phyloP scores from a whole-genome alignment of 2,113 vertebrate species.

The Rynchops niger region DNA sequence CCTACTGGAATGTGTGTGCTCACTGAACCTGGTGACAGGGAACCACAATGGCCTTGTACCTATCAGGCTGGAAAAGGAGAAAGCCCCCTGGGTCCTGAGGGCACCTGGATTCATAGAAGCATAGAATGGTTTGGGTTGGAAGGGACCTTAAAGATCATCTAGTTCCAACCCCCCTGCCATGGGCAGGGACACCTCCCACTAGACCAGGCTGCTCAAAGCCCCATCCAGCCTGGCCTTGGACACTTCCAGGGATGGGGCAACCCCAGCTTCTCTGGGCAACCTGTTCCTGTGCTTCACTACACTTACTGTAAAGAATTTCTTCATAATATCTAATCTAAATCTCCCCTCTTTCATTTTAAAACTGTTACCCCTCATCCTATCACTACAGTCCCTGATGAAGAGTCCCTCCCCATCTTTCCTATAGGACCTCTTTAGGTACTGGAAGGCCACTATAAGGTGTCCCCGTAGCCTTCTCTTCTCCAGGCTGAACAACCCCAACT shows the following conservation, averaged over 20 bases:
- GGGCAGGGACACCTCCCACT: background rate
- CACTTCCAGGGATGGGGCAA: background rate
- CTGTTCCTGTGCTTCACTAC: background rate
- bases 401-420: too few relatives aligned
- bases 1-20: background rate
- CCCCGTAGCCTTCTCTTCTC: too few relatives aligned
- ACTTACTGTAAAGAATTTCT: background rate
- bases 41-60: background rate
- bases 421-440: too few relatives aligned
- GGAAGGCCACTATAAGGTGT: too few relatives aligned
- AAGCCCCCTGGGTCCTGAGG: background rate
- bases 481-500: too few relatives aligned
- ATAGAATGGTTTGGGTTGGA: too few relatives aligned
- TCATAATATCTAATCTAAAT: too few relatives aligned
- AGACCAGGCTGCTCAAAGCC: background rate
- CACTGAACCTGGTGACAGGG: background rate
- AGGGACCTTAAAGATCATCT: too few relatives aligned
- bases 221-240: background rate
- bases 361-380: too few relatives aligned
- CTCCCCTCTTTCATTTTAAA: too few relatives aligned
- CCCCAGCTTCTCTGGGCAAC: background rate
- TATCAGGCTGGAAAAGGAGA: background rate
- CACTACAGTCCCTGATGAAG: too few relatives aligned
- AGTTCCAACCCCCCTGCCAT: too few relatives aligned
- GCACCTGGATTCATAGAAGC: background rate